These are phyloP conservation scores for Resseliella maxima DNA, from an alignment of 2,888 invertebrate species.

Conservation along the genomic window DNA sequence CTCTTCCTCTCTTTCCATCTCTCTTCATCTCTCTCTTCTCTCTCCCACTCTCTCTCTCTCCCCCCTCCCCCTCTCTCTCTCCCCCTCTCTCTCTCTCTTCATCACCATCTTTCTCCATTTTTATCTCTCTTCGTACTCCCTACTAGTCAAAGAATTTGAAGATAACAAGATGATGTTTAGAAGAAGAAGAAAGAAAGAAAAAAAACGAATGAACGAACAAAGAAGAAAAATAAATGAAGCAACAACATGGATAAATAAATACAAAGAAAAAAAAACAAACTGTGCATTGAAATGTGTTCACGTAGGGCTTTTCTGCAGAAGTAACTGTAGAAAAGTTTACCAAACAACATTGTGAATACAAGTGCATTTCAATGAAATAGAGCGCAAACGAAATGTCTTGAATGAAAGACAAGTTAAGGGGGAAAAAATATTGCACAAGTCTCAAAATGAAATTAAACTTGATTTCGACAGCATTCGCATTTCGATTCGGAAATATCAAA, in stretches of 20 bases:
- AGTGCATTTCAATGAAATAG: not conserved
- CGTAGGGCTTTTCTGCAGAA: not conserved
- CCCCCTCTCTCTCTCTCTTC: not conserved
- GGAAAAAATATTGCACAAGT: slow-evolving; percentile 2
- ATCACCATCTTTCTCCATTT: too few relatives aligned
- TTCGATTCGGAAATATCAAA: not conserved
- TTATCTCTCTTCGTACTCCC: too few relatives aligned
- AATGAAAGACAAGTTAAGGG: too few relatives aligned
- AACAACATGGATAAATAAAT: not conserved
- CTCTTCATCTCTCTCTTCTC: not conserved
- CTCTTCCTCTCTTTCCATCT: not conserved
- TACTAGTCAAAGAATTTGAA: slow-evolving; percentile 9
- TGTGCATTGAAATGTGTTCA: not conserved
- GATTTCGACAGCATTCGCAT: not conserved
- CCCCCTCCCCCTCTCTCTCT: not conserved
- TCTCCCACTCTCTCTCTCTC: not conserved
- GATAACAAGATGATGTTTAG: slow-evolving; percentile 18
- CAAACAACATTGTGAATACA: slow-evolving; percentile 7
- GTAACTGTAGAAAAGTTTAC: not conserved
- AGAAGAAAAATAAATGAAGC: not conserved
- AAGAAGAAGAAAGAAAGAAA: not conserved
- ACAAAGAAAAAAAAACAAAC: not conserved
- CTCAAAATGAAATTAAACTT: slow-evolving; percentile 38
- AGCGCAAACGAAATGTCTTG: not conserved
- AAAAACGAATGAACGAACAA: not conserved